Evolutionary conservation across 2,797 vertebrate species (phyloP).

Genomic region (Falco rusticolus): DNA sequence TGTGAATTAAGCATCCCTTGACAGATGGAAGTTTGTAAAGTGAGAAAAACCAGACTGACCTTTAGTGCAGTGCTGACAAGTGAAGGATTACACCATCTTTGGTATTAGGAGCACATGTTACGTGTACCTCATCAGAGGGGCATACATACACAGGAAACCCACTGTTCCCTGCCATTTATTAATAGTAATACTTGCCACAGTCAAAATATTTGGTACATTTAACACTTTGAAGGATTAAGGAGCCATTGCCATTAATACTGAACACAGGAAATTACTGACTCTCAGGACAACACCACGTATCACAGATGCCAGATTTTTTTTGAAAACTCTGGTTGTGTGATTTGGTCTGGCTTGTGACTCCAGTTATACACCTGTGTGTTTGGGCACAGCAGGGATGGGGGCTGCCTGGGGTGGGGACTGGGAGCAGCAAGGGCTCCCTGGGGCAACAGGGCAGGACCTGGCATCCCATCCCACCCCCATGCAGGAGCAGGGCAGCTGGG

Average conservation of each 20-base stretch:
- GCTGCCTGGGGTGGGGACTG: not conserved
- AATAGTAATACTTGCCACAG: constrained; percentile 46
- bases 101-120: constrained; percentile 59
- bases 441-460: not conserved
- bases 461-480: not conserved
- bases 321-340: not conserved
- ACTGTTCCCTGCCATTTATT: constrained; percentile 62
- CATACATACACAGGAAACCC: constrained; percentile 59
- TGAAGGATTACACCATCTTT: constrained; percentile 66
- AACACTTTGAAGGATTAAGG: constrained; percentile 64
- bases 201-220: constrained; percentile 68
- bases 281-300: constrained; percentile 10
- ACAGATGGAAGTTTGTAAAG: constrained; percentile 77
- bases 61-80: constrained; percentile 68
- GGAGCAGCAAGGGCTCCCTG: not conserved
- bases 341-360: not conserved
- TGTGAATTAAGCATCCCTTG: constrained; percentile 74
- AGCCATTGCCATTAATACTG: constrained; percentile 50
- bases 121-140: constrained; percentile 60
- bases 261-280: constrained; percentile 53
- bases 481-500: not conserved
- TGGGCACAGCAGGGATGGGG: not conserved
- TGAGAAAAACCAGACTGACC: constrained; percentile 80
- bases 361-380: not conserved
- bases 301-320: not conserved